Evolutionary conservation across 2,888 invertebrate species (phyloP).

Genomic region (Prenolepis imparis): DNA sequence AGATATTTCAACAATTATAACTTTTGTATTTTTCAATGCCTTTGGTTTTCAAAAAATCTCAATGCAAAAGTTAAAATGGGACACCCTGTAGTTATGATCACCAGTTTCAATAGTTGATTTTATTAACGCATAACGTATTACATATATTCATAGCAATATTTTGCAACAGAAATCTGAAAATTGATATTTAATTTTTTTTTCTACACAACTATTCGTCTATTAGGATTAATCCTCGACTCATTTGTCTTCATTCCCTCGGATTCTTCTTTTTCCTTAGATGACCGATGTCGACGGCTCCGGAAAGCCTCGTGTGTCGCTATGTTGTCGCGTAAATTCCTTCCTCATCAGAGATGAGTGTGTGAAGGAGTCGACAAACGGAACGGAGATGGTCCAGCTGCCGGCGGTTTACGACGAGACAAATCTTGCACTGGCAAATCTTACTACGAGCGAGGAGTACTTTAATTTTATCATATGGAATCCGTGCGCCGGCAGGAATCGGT

Average conservation of each 20-base stretch:
- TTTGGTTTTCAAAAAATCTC: no score
- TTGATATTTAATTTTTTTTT: neutral
- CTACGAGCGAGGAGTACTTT: conserved; percentile 56
- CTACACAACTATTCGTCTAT: neutral
- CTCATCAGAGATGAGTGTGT: conserved; percentile 27
- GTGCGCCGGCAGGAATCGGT: conserved; percentile 64
- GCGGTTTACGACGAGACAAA: conserved; percentile 65
- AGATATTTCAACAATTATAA: no score
- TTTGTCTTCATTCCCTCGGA: conserved; percentile 28
- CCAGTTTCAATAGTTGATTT: neutral
- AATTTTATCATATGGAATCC: conserved; percentile 71
- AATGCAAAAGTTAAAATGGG: no score
- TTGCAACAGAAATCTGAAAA: neutral
- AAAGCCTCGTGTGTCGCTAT: conserved; percentile 72
- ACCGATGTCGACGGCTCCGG: conserved; percentile 13
- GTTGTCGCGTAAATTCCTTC: conserved; percentile 67
- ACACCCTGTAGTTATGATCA: no score
- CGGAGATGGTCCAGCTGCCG: conserved; percentile 57
- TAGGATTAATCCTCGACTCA: conserved; percentile 2
- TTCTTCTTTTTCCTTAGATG: conserved; percentile 34
- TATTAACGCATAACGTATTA: neutral
- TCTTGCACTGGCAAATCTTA: conserved; percentile 43
- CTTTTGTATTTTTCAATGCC: no score
- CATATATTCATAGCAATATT: neutral
- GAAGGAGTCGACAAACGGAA: conserved; percentile 10